Evolutionary conservation across 2,888 invertebrate genomes (phyloP), one percentile per base, ranked within the genome.

Genomic region (Papilio gigon): DNA sequence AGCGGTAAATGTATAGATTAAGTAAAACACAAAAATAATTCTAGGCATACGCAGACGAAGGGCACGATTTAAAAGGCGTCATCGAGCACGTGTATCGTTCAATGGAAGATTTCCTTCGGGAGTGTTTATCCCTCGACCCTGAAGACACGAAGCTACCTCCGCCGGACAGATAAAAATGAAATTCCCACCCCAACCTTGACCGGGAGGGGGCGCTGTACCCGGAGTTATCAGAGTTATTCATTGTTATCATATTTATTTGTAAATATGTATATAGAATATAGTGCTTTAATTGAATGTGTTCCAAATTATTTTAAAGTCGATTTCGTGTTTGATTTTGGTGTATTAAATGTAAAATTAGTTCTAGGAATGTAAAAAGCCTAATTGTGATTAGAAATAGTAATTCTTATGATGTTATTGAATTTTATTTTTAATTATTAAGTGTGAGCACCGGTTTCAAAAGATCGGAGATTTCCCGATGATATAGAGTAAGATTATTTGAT

Each of bases 21-120:
- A 6, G 1, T 53, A 17, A 56, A 12, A 22, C 0, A 17, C 1
- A 17, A 4, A 84, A 87, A 66, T 64, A 17, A 22, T 92, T 92
- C 22, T 93, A 98, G 98, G 96, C 97, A 75, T 98, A 98, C 86
- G 97, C 98, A 63, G 97, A 98, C 86, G 97, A 98, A 90, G 97
- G 97, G 72, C 98, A 98, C 88, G 94, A 95, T 77, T 91, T 98
- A 72, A 92, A 93, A 76, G 97, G 97, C 69, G 97, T 97, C 73
- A 94, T 97, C 80, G 97, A 97, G 85, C 98, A 98, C 92, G 95
- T 97, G 76, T 98, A 98, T 90, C 94, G 96, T 81, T 97, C 97
- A 78, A 97, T 98, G 97, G 98, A 98, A 92, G 96, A 97, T 91
- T 98, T 95, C 92, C 95, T 98, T 87, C 94, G 96, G 86, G 95